phyloP scores from a whole-genome alignment of 2,113 vertebrate genomes.

The Ursus arctos region DNA sequence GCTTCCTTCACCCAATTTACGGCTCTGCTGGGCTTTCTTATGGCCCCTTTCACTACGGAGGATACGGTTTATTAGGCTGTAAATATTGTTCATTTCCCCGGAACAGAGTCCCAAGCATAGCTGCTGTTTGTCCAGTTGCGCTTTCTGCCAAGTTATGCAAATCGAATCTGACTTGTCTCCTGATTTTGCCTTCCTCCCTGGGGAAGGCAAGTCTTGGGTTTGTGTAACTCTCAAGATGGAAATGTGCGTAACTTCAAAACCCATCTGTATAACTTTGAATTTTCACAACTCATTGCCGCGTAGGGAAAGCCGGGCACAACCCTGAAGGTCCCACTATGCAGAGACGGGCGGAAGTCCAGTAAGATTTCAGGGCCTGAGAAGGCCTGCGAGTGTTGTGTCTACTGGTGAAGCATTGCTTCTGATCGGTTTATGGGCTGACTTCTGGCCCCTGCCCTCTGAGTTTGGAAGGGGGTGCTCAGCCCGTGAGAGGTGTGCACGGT shows the following conservation, averaged over 20 bases:
- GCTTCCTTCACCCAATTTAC: neutral
- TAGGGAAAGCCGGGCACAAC: neutral
- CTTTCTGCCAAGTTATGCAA: conserved; percentile 81
- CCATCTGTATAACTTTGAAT: neutral
- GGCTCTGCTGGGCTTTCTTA: neutral
- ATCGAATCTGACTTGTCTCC: conserved; percentile 64
- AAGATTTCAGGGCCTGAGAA: neutral
- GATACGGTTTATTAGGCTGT: conserved; percentile 72
- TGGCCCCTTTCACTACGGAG: neutral
- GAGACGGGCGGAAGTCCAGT: neutral
- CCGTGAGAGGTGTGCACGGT: conserved; percentile 57
- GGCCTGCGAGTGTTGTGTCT: neutral
- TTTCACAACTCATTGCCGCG: neutral
- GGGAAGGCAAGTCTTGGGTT: neutral
- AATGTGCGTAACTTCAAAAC: neutral
- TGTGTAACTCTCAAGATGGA: neutral
- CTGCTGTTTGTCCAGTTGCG: conserved; percentile 67
- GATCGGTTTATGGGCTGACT: neutral
- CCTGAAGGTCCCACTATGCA: neutral
- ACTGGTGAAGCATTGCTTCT: conserved; percentile 62
- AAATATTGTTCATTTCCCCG: conserved; percentile 75
- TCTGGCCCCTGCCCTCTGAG: conserved; percentile 55
- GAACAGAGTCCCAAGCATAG: conserved; percentile 77
- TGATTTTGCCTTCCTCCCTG: conserved; percentile 65
- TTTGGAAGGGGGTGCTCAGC: conserved; percentile 18